Conservation (phyloP, 2,797 vertebrate genomes). For the Thalassophryne amazonica region DNA sequence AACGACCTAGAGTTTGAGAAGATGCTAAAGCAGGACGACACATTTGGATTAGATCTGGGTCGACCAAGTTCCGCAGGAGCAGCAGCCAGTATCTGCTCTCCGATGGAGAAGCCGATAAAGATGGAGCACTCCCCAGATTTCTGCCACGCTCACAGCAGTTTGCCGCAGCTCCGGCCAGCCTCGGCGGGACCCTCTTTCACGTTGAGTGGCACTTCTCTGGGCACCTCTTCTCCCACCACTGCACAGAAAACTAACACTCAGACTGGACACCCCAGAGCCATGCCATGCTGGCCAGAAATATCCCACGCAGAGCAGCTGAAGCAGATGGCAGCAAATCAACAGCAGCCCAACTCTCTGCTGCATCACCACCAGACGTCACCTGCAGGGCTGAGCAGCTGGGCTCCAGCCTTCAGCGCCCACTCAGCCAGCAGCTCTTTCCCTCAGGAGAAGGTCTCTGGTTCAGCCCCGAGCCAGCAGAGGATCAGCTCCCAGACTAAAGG, state of each 20-base stretch:
- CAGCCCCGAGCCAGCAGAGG: conserved; percentile 79
- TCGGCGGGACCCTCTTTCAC: conserved; percentile 91
- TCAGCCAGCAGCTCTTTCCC: conserved; percentile 81
- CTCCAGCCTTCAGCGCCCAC: conserved; percentile 78
- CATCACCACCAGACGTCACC: conserved; percentile 79
- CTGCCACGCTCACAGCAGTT: conserved; percentile 77
- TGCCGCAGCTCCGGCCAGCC: conserved; percentile 88
- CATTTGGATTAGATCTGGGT: conserved; percentile 89
- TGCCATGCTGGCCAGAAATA: conserved; percentile 91
- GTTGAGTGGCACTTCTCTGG: no score
- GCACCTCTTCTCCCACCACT: conserved; percentile 78
- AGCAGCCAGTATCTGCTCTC: conserved; percentile 70
- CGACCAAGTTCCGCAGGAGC: conserved; percentile 85
- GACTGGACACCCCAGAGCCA: conserved; percentile 66
- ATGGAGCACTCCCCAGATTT: conserved; percentile 87
- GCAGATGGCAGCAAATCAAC: conserved; percentile 96
- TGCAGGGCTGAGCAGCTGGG: conserved; percentile 80
- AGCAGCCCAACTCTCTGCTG: conserved; percentile 86
- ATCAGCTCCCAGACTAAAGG: conserved; percentile 84
- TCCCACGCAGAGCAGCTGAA: conserved; percentile 97
- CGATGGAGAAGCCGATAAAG: conserved; percentile 90
- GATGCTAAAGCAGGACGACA: conserved; percentile 92
- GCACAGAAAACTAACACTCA: conserved; percentile 65
- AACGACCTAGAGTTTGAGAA: conserved; percentile 95
- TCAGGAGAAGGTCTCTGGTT: conserved; percentile 84